A percentile compares a stretch with the other conserved stretches of the same genome.
These are phyloP conservation scores for Sporophila hypoxantha DNA, from an alignment of 2,113 vertebrate genomes.

Conservation along the genomic window DNA sequence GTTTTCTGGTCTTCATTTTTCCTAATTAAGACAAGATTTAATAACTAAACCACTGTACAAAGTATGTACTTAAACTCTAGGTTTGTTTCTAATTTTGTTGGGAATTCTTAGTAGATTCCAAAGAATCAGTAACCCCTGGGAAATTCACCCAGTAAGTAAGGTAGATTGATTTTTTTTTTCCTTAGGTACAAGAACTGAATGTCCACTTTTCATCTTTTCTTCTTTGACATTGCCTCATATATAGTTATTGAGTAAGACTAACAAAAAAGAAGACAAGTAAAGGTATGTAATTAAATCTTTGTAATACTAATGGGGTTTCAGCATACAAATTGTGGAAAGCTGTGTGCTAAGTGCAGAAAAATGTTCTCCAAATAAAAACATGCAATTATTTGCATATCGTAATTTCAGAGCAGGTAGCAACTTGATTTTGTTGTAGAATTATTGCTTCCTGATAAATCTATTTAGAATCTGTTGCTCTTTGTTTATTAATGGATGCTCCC, in stretches of 20 bases:
- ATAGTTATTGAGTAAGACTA: background rate
- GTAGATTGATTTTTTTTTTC: background rate
- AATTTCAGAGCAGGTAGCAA: background rate
- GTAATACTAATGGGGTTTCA: background rate
- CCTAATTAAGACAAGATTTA: slow-evolving; percentile 79
- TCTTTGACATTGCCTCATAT: background rate
- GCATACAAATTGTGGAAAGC: background rate
- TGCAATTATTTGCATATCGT: background rate
- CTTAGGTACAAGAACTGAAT: background rate
- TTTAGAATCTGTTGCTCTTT: background rate
- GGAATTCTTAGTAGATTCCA: slow-evolving; percentile 71
- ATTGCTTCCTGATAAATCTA: background rate
- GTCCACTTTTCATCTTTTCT: slow-evolving; percentile 17
- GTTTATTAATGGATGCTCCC: background rate
- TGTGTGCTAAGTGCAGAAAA: background rate
- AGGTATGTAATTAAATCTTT: background rate
- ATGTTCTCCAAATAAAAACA: background rate
- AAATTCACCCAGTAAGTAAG: slow-evolving; percentile 62
- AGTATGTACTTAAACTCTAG: slow-evolving; percentile 64
- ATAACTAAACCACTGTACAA: slow-evolving; percentile 78
- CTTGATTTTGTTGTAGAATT: background rate
- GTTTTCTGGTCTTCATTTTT: slow-evolving; percentile 76
- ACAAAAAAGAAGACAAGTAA: background rate
- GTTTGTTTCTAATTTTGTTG: slow-evolving; percentile 76
- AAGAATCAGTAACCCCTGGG: slow-evolving; percentile 61